phyloP scores from a whole-genome alignment of 2,888 invertebrate genomes.

The Eupithecia dodoneata region DNA sequence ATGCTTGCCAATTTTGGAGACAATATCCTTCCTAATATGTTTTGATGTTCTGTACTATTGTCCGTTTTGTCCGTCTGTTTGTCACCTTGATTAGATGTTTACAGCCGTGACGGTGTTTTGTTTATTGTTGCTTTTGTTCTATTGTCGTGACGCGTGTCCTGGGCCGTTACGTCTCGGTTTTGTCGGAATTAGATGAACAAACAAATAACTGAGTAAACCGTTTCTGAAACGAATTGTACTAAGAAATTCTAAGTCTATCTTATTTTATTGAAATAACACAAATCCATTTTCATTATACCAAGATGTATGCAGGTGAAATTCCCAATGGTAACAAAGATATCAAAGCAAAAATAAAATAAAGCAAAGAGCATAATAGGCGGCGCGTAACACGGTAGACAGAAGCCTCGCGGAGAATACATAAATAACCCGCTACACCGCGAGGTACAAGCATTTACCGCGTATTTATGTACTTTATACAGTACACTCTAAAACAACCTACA shows the following conservation, averaged over 20 bases:
- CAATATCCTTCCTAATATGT: constrained; percentile 79
- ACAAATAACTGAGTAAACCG: constrained; percentile 21
- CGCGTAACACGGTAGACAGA: constrained; percentile 72
- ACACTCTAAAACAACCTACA: constrained; percentile 82
- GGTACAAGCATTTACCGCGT: constrained; percentile 74
- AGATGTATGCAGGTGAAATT: background rate
- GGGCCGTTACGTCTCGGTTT: constrained; percentile 60
- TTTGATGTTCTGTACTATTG: constrained; percentile 77
- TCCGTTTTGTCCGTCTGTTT: constrained; percentile 59
- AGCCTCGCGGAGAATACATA: constrained; percentile 66
- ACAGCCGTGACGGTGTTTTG: constrained; percentile 70
- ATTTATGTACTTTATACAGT: constrained; percentile 71
- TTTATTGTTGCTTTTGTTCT: constrained; percentile 57
- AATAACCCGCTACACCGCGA: constrained; percentile 75
- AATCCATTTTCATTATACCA: background rate
- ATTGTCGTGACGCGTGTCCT: constrained; percentile 68
- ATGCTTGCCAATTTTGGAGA: constrained; percentile 75
- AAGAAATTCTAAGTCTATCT: constrained; percentile 7
- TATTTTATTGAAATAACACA: background rate
- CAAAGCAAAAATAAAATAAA: constrained; percentile 22
- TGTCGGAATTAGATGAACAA: constrained; percentile 36
- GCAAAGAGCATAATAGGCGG: constrained; percentile 62
- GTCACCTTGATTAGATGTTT: constrained; percentile 66
- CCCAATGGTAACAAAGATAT: background rate
- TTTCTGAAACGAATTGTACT: constrained; percentile 24